A percentile compares a stretch with the other conserved stretches of the same genome.
These are phyloP conservation scores for Peromyscus californicus DNA, from an alignment of 2,113 vertebrate species.

Conservation along the genomic window DNA sequence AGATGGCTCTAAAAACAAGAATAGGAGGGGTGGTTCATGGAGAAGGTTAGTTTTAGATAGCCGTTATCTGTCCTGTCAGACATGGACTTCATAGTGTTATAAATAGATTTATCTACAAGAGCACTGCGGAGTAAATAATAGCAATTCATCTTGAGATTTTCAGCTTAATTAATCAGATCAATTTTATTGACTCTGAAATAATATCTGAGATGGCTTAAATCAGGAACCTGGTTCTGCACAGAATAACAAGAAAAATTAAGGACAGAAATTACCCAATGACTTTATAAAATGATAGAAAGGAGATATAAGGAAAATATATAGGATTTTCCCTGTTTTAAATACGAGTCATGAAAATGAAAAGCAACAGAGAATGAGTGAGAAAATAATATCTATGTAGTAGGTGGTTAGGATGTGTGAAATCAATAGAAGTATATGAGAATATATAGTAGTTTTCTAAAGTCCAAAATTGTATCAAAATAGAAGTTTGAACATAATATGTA, in stretches of 20 bases:
- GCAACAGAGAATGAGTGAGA: too few species aligned
- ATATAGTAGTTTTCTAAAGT: not conserved
- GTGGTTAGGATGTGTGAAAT: not conserved
- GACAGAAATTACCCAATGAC: not conserved
- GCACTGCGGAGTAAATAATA: not conserved
- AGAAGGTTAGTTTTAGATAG: not conserved
- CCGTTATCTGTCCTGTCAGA: not conserved
- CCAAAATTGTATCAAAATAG: not conserved
- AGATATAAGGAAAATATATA: not conserved
- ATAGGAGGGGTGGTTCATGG: not conserved
- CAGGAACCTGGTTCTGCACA: not conserved
- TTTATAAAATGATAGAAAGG: not conserved
- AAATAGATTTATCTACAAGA: not conserved
- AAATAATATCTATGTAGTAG: not conserved
- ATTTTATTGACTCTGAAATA: not conserved
- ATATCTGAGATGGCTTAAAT: not conserved
- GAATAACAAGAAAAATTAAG: not conserved
- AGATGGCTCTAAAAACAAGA: not conserved
- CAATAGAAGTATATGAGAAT: not conserved
- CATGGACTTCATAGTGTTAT: not conserved
- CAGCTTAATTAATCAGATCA: not conserved
- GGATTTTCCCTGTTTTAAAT: not conserved
- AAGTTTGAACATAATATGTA: not conserved
- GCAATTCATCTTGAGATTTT: slow-evolving; percentile 18
- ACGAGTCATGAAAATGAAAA: not conserved